phyloP scores from a whole-genome alignment of 2,888 invertebrate genomes.

The Leistus spinibarbis region DNA sequence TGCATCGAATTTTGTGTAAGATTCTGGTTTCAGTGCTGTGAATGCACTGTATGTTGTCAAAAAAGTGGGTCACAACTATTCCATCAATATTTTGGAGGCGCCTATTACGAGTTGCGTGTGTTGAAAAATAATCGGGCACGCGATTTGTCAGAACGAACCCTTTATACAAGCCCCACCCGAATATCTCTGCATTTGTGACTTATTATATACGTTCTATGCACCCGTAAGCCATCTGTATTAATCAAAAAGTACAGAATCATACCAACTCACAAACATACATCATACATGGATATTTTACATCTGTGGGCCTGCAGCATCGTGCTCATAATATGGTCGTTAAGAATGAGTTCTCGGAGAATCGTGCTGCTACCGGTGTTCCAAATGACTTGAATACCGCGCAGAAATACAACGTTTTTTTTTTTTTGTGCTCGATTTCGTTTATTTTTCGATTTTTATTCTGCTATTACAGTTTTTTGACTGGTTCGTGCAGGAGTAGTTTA shows the following conservation, averaged over 20 bases:
- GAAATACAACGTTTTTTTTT: not conserved
- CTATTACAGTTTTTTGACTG: not conserved
- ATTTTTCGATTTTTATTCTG: not conserved
- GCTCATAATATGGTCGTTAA: constrained; percentile 4
- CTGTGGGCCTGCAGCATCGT: not conserved
- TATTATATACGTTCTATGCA: not conserved
- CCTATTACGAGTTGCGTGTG: constrained; percentile 5
- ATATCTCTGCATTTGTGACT: not conserved
- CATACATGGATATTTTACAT: not conserved
- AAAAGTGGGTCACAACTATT: constrained; percentile 3
- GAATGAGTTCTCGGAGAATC: constrained; percentile 9
- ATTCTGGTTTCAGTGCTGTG: not conserved
- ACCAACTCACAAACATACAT: no score
- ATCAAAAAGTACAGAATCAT: constrained; percentile 2
- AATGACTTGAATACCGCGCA: constrained; percentile 5
- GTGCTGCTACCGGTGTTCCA: constrained; percentile 9
- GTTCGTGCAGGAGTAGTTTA: not conserved
- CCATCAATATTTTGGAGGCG: constrained; percentile 8
- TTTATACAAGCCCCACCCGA: not conserved
- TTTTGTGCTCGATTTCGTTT: not conserved
- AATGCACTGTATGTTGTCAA: not conserved
- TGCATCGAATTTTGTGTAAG: not conserved
- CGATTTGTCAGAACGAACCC: constrained; percentile 7
- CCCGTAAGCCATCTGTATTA: constrained; percentile 10
- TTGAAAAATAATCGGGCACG: not conserved